These are phyloP conservation scores for Cremastobaeus sp. DNA, from an alignment of 2,888 invertebrate species.

Conservation along the genomic window DNA sequence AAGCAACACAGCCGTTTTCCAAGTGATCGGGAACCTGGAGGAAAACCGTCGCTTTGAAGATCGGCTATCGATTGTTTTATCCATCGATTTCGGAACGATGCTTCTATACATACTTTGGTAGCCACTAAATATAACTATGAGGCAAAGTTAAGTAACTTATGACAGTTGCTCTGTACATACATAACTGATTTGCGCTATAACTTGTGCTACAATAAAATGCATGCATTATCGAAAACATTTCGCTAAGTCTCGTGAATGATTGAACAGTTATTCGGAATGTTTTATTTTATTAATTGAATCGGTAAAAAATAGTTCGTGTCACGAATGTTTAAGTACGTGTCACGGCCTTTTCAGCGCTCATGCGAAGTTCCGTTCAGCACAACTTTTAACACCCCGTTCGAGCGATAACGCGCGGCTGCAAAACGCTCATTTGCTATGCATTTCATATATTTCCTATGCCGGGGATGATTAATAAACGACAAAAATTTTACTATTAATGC, in stretches of 20 bases:
- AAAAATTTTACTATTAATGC: slow-evolving; percentile 18
- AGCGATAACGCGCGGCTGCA: slow-evolving; percentile 4
- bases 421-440: slow-evolving; percentile 13
- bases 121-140: slow-evolving; percentile 47
- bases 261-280: slow-evolving; percentile 14
- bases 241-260: slow-evolving; percentile 12
- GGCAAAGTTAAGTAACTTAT: slow-evolving; percentile 45
- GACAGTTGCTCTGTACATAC: slow-evolving; percentile 36
- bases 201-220: slow-evolving; percentile 30
- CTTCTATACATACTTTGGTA: no score
- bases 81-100: no score
- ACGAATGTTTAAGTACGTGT: slow-evolving; percentile 14
- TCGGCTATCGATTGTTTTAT: no score
- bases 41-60: no score
- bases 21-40: no score
- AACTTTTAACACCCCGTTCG: not conserved
- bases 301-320: not conserved
- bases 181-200: slow-evolving; percentile 44
- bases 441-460: slow-evolving; percentile 27
- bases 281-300: slow-evolving; percentile 26
- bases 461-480: slow-evolving; percentile 28
- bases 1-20: no score
- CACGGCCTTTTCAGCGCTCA: slow-evolving; percentile 9
- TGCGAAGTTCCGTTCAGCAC: slow-evolving; percentile 8
- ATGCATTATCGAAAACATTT: slow-evolving; percentile 28